Conservation (phyloP, 2,888 invertebrate species). For the Papilio demoleus region DNA sequence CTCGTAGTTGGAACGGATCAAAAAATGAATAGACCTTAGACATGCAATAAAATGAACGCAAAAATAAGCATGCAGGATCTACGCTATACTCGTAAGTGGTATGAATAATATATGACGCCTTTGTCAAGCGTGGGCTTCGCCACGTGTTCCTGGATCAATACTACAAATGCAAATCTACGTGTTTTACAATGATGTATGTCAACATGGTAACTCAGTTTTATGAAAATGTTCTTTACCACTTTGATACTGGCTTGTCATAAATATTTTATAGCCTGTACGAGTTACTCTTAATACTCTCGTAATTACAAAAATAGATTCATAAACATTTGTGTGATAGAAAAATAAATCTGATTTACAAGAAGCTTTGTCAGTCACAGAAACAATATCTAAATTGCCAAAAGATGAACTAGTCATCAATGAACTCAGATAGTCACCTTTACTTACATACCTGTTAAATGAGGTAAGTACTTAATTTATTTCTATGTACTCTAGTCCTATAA, state of each 20-base stretch:
- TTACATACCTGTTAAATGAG: not conserved
- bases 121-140: constrained; percentile 27
- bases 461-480: not conserved
- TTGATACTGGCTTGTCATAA: not conserved
- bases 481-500: not conserved
- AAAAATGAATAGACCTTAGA: too few species aligned
- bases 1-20: too few species aligned
- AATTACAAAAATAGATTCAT: too few species aligned
- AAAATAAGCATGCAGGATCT: not conserved
- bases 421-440: not conserved
- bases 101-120: constrained; percentile 3
- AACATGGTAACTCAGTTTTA: not conserved
- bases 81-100: not conserved
- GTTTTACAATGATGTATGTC: constrained; percentile 3
- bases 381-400: not conserved
- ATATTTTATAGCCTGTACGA: not conserved
- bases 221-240: not conserved
- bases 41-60: too few species aligned
- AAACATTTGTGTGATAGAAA: too few species aligned
- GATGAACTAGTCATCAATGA: not conserved
- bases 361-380: too few species aligned
- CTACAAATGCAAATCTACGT: constrained; percentile 23
- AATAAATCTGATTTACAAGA: too few species aligned
- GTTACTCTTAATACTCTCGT: too few species aligned
- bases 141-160: constrained; percentile 38